Base-by-base conservation (phyloP, 2,797 vertebrate genomes). In the Yasuhikotakia modesta region DNA sequence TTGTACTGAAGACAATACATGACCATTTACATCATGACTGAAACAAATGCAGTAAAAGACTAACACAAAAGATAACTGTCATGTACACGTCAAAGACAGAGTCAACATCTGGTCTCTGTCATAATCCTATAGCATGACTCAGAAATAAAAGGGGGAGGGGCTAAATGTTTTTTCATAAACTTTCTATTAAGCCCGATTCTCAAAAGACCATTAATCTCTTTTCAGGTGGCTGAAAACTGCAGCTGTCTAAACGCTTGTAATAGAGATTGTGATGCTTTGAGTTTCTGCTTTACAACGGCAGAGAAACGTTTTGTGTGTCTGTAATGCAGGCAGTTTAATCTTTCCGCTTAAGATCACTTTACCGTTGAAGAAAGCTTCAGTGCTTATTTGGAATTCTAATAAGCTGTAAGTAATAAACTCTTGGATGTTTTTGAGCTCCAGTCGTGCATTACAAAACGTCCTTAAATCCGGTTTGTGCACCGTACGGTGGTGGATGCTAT, bases 321-420 rank as follows among this genome's bases (percentile, higher is more conserved):
- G 27, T 19, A 71, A 65, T 48, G 6, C 50, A 60, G 27, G 19
- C 58, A 71, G 21, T 61, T 70, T 88, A 85, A 88, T 90, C 83
- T 77, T 77, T 81, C 70, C 79, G 87, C 85, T 91, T 86, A 86
- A 85, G 82, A 88, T 91, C 87, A 85, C 83, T 91, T 90, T 90
- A 88, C 88, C 75, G 76, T 77, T 82, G 64, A 79, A 77, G 78
- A 82, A 88, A 82, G 78, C 81, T 78, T 83, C 48, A 79, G 83
- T 82, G 83, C 89, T 87, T 88, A 89, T 87, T 88, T 86, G 81
- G 83, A 81, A 83, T 84, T 85, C 87, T 91, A 89, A 90, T 88
- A 87, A 87, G 82, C 71, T 88, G 85, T 87, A 91, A 90, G 85
- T 90, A 90, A 92, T 85, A 81, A 83, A 81, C 84, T 85, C 83